Conservation (phyloP, 2,113 vertebrate species). For the Bubo blakistoni region DNA sequence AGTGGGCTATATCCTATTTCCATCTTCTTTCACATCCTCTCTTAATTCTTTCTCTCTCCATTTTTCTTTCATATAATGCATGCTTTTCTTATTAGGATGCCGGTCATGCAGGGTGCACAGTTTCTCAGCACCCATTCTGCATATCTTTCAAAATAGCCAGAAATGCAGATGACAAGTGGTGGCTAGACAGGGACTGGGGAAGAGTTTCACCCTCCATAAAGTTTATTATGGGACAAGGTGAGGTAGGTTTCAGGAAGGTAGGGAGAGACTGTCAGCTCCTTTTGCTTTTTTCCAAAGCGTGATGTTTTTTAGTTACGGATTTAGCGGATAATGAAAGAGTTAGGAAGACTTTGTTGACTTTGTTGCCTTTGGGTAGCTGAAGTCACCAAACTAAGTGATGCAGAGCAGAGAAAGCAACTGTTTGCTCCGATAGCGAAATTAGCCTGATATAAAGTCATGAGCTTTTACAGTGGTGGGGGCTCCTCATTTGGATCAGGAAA, state of each 20-base stretch:
- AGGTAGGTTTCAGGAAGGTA: neutral
- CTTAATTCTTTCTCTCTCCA: neutral
- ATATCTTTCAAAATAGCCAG: neutral
- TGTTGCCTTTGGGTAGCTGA: neutral
- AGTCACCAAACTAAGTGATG: neutral
- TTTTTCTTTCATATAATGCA: neutral
- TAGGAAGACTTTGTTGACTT: neutral
- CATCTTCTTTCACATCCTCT: neutral
- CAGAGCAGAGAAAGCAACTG: neutral
- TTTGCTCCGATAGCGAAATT: neutral
- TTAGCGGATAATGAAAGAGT: neutral
- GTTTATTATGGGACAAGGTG: neutral
- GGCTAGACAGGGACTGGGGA: neutral
- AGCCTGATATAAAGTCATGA: neutral
- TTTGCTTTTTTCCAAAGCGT: neutral
- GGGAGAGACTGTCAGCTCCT: neutral
- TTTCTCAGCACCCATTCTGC: neutral
- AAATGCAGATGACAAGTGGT: neutral
- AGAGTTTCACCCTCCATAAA: neutral
- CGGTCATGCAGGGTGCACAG: rapidly evolving
- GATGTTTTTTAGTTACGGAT: neutral
- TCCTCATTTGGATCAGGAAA: neutral
- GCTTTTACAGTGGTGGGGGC: neutral
- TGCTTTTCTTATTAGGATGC: neutral
- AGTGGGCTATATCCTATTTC: neutral